A percentile compares a stretch with the other conserved stretches of the same genome.
Conservation (phyloP, 92 coral and sea anemone genomes). For the Zoanthus gigantus region DNA sequence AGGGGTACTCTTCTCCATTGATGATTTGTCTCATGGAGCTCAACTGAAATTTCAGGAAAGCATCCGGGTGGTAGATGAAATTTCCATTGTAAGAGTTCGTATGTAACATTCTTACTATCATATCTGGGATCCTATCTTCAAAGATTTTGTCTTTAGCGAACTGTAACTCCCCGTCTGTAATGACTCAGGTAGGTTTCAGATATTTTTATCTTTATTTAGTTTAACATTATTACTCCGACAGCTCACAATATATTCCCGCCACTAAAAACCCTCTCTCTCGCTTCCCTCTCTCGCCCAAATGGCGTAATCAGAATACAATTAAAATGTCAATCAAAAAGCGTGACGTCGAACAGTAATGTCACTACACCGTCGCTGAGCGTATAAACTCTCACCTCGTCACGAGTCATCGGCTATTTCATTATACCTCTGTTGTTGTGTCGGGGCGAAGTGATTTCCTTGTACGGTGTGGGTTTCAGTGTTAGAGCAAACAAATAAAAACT, state of each 20-base stretch:
- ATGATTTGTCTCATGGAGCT: conserved; percentile 39
- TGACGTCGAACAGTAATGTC: no score
- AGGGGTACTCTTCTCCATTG: conserved; percentile 52
- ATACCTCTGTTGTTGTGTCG: not conserved
- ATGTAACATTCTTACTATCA: conserved; percentile 4
- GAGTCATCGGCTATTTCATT: not conserved
- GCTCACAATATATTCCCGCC: no score
- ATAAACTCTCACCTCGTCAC: no score
- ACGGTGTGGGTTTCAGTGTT: not conserved
- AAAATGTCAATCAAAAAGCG: no score
- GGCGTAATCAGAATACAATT: no score
- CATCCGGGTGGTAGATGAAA: not conserved
- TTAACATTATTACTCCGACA: no score
- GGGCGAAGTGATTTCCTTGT: not conserved
- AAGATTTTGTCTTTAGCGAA: not conserved
- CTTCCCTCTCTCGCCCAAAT: no score
- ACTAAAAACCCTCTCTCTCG: no score
- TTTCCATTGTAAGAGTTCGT: not conserved
- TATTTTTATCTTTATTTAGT: no score
- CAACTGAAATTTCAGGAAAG: conserved; percentile 3
- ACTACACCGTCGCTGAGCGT: no score
- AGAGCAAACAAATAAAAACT: not conserved
- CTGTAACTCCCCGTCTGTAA: not conserved
- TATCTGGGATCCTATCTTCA: conserved; percentile 9
- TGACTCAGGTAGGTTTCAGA: not conserved